A percentile compares a stretch with the other conserved stretches of the same genome.
phyloP scores from a whole-genome alignment of 2,888 invertebrate genomes.

The Microdon myrmicae region DNA sequence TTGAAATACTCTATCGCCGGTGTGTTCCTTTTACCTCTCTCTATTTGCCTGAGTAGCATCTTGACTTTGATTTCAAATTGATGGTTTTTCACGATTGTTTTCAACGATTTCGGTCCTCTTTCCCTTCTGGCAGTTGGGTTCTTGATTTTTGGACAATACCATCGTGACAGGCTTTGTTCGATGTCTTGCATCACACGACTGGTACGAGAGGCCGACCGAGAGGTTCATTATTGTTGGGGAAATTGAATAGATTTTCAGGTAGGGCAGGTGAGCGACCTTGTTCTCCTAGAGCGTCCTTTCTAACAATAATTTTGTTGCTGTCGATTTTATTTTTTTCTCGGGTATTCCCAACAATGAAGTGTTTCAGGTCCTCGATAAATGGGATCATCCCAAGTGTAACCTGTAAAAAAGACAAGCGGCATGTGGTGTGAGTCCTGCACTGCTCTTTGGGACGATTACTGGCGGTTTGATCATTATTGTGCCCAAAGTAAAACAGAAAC shows the following conservation, averaged over 20 bases:
- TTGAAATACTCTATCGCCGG: slow-evolving; percentile 9
- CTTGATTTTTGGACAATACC: slow-evolving; percentile 34
- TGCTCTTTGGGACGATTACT: slow-evolving; percentile 13
- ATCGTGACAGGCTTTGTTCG: slow-evolving; percentile 22
- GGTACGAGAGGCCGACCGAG: slow-evolving; percentile 27
- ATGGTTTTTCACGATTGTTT: slow-evolving; percentile 46
- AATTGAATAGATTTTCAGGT: slow-evolving; percentile 33
- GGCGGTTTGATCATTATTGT: slow-evolving; percentile 21
- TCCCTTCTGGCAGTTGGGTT: slow-evolving; percentile 8
- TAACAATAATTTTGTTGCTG: slow-evolving; percentile 26
- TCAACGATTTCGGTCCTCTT: slow-evolving; percentile 9
- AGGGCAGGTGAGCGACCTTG: slow-evolving; percentile 47
- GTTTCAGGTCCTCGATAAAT: slow-evolving; percentile 26
- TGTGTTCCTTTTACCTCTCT: not conserved
- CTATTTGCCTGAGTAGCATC: slow-evolving; percentile 2
- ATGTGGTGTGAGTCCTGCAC: slow-evolving; percentile 25
- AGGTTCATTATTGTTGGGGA: slow-evolving; percentile 29
- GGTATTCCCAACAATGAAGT: slow-evolving; percentile 30
- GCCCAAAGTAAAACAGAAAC: slow-evolving; percentile 25
- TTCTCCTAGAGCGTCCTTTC: slow-evolving; percentile 27
- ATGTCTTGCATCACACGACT: slow-evolving; percentile 3
- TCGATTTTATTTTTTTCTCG: no score
- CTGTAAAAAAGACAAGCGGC: slow-evolving; percentile 42
- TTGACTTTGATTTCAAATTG: slow-evolving; percentile 24
- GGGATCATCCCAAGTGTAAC: slow-evolving; percentile 27